These are phyloP conservation scores for Potamarius usumacintae DNA, from an alignment of 2,113 vertebrate genomes.

Conservation along the genomic window DNA sequence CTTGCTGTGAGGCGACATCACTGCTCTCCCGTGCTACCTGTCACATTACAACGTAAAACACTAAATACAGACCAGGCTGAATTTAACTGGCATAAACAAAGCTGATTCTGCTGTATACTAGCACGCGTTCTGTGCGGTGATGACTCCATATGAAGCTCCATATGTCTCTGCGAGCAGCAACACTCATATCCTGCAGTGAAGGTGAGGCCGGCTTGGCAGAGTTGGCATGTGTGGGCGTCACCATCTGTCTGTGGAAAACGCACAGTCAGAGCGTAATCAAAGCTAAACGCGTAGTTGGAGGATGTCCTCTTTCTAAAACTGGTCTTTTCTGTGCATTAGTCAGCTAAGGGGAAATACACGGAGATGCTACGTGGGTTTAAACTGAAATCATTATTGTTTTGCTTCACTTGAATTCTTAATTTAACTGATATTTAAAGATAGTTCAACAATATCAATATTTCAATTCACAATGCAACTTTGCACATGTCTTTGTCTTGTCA, in stretches of 20 bases:
- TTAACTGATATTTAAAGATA: not conserved
- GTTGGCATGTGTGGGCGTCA: constrained; percentile 59
- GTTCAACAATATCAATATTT: not conserved
- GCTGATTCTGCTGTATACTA: constrained; percentile 7
- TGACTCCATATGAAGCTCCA: constrained; percentile 19
- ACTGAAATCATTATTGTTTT: not conserved
- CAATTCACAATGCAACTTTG: too few species aligned
- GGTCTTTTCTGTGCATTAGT: constrained; percentile 31
- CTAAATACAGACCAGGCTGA: not conserved
- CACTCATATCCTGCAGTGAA: constrained; percentile 1
- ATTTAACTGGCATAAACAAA: constrained; percentile 8
- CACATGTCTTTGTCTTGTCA: too few species aligned
- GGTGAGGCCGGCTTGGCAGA: constrained; percentile 60
- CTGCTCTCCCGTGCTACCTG: too few species aligned
- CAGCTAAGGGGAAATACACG: not conserved
- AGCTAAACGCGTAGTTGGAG: constrained; percentile 7
- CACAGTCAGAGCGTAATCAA: constrained; percentile 14
- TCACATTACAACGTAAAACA: not conserved
- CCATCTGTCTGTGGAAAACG: constrained; percentile 61
- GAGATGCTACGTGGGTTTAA: not conserved
- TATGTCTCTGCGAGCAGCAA: constrained; percentile 20
- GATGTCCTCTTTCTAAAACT: constrained; percentile 24
- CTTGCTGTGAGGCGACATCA: too few species aligned
- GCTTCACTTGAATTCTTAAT: not conserved
- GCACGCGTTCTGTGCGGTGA: constrained; percentile 12